These are phyloP conservation scores for Chaetops frenatus DNA, from an alignment of 2,113 vertebrate genomes.

Conservation along the genomic window DNA sequence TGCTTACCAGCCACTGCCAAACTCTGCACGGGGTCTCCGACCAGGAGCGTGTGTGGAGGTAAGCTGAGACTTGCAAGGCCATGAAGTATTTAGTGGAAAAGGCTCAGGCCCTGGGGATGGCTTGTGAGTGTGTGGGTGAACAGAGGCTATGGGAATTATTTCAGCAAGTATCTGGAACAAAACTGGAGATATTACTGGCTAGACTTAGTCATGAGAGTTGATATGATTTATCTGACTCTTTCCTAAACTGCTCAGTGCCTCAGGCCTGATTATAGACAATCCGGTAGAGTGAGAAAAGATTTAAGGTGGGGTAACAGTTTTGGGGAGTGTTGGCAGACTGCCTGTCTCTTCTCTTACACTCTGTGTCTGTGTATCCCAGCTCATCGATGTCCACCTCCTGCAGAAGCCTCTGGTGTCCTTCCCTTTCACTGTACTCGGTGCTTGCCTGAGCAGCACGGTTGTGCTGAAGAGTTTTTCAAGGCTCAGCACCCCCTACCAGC, in stretches of 20 bases:
- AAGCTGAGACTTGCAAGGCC: neutral
- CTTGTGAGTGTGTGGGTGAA: neutral
- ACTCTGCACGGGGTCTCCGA: constrained; percentile 67
- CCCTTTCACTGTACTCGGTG: constrained; percentile 72
- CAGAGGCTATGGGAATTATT: neutral
- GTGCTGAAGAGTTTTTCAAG: constrained; percentile 76
- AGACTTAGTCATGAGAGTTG: neutral
- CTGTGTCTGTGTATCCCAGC: constrained; percentile 52
- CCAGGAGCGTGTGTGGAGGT: constrained; percentile 78
- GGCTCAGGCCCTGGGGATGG: neutral
- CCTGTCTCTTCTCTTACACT: neutral
- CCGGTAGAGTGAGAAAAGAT: neutral
- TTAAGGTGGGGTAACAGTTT: neutral
- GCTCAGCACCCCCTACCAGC: constrained; percentile 24
- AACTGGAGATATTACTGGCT: neutral
- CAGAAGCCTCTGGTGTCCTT: constrained; percentile 69
- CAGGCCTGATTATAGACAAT: neutral
- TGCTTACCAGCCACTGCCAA: constrained; percentile 78
- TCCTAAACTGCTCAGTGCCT: neutral
- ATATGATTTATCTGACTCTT: neutral
- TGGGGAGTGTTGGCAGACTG: neutral
- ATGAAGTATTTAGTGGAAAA: neutral
- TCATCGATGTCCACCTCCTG: constrained; percentile 80
- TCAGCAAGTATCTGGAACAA: neutral
- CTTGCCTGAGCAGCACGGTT: constrained; percentile 77